phyloP scores from a whole-genome alignment of 2,888 invertebrate species.

The Chouioia cunea region DNA sequence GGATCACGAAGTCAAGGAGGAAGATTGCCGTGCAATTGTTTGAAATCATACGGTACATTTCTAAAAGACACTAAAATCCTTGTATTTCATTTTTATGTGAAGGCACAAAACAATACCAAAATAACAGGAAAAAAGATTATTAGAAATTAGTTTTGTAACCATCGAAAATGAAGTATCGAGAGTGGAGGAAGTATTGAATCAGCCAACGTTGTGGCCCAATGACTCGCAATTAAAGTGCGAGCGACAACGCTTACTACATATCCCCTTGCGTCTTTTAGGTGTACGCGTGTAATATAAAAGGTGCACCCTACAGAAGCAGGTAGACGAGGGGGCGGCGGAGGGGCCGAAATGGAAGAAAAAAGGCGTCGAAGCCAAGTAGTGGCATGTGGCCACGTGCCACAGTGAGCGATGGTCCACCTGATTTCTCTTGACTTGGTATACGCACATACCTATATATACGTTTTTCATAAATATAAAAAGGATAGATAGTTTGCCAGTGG shows the following conservation, averaged over 20 bases:
- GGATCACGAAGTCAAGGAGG: not conserved
- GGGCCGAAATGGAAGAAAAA: slow-evolving; percentile 22
- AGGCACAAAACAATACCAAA: too few species aligned
- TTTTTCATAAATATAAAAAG: too few species aligned
- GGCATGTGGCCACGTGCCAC: slow-evolving; percentile 40
- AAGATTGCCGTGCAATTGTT: not conserved
- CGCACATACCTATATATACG: too few species aligned
- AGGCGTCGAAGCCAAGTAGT: too few species aligned
- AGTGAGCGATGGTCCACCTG: slow-evolving; percentile 54
- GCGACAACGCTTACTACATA: too few species aligned
- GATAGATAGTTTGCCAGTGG: slow-evolving; percentile 66
- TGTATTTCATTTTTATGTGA: too few species aligned
- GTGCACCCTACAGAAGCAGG: not conserved
- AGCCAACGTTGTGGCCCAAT: not conserved
- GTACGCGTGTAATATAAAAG: not conserved
- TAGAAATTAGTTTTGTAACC: too few species aligned
- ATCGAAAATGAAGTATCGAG: too few species aligned
- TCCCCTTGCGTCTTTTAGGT: not conserved
- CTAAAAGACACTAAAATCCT: too few species aligned
- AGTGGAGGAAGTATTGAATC: slow-evolving; percentile 4
- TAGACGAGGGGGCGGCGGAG: too few species aligned
- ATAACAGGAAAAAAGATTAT: too few species aligned
- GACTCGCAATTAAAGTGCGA: slow-evolving; percentile 8
- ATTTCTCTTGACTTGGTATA: slow-evolving; percentile 51
- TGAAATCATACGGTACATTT: too few species aligned